phyloP scores from a whole-genome alignment of 2,113 vertebrate species.

The Pyxicephalus adspersus region DNA sequence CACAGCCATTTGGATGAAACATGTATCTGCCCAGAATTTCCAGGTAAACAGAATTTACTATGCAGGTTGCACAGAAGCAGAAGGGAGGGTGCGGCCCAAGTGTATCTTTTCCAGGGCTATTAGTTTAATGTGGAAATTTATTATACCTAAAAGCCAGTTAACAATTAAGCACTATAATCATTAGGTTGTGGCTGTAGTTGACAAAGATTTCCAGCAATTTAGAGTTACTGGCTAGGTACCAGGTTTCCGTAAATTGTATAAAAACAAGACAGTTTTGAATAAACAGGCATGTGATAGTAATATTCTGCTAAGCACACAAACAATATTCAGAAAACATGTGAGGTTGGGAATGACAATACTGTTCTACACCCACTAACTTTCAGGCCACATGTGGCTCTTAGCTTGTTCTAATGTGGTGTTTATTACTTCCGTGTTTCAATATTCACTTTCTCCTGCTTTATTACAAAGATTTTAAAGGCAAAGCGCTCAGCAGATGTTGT shows the following conservation, averaged over 20 bases:
- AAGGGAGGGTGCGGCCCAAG: background rate
- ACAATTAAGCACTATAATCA: background rate
- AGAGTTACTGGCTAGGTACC: background rate
- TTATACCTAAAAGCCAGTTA: background rate
- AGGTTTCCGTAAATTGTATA: background rate
- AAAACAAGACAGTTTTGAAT: too few species aligned
- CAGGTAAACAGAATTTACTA: slow-evolving; percentile 11
- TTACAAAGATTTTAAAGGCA: too few species aligned
- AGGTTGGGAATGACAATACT: too few species aligned
- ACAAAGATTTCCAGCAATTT: background rate
- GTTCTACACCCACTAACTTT: too few species aligned
- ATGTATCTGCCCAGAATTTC: slow-evolving; percentile 21
- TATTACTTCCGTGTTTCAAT: too few species aligned
- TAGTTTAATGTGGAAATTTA: slow-evolving; percentile 1
- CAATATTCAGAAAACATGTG: too few species aligned
- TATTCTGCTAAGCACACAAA: too few species aligned
- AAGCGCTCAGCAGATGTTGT: too few species aligned
- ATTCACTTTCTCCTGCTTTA: too few species aligned
- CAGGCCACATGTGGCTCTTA: too few species aligned
- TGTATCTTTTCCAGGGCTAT: slow-evolving; percentile 1
- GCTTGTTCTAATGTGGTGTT: too few species aligned
- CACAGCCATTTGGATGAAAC: background rate
- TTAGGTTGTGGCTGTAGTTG: background rate
- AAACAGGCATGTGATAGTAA: too few species aligned
- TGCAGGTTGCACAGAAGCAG: background rate